These are phyloP conservation scores for Rhinoderma darwinii DNA, from an alignment of 2,113 vertebrate species.

Conservation along the genomic window DNA sequence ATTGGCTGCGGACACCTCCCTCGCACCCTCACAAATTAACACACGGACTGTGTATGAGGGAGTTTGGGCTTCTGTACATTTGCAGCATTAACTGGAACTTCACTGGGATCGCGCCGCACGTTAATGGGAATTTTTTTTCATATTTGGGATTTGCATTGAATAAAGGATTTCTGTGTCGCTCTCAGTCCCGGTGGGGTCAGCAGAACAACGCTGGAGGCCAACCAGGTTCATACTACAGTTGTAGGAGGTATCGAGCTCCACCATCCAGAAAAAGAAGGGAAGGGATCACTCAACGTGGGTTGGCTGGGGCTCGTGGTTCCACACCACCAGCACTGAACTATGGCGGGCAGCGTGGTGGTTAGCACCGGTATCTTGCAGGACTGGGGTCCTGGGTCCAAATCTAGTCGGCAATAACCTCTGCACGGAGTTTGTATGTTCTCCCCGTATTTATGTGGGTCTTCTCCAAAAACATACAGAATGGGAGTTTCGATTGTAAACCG, in stretches of 20 bases:
- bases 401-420: no score
- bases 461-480: no score
- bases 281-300: neutral
- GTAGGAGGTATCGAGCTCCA: neutral
- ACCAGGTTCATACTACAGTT: neutral
- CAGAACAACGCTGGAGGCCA: neutral
- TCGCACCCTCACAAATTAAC: conserved; percentile 16
- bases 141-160: neutral
- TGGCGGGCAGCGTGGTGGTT: no score
- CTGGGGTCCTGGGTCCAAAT: no score
- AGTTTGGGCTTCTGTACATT: neutral
- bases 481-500: no score
- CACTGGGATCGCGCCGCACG: neutral
- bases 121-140: neutral
- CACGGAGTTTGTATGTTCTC: no score
- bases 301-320: neutral
- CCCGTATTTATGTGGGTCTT: no score
- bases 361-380: no score
- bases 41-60: neutral
- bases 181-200: no score
- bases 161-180: no score
- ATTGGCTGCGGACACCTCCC: neutral
- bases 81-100: neutral
- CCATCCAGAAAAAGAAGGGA: neutral
- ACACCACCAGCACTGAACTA: neutral